Base-by-base conservation (phyloP, 2,888 invertebrate species). In the Polymixis flavicincta region DNA sequence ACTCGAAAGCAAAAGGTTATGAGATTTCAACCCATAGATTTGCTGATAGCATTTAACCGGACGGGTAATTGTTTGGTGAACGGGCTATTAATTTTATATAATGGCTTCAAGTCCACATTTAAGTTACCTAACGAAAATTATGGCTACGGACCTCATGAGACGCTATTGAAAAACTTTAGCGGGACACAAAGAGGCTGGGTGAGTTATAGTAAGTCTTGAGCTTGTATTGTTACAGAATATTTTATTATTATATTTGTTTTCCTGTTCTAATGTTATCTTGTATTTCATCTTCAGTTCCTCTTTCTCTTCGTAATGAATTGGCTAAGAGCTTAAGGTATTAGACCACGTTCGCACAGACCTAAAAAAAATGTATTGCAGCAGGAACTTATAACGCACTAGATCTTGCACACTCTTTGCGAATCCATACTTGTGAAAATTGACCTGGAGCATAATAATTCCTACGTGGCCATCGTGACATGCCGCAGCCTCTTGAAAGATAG, bases 1-100 rank as follows among this genome's bases (percentile, higher is more conserved):
- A 92, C 93, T 94, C 92, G 90, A 92, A 95, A 93, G 93, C 95
- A 95, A 95, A 94, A 95, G 95, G 95, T 96, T 95, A 95, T 91
- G 92, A 95, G 95, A 95, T 95, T 94, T 94, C 92, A 92, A 94
- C 93, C 95, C 93, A 94, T 93, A 95, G 95, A 95, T 95, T 93
- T 89, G 91, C 93, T 93, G 95, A 95, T 96, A 95, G 94, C 94
- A 94, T 95, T 95, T 93, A 95, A 93, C 93, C 90, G 94, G 91
- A 91, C 92, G 91, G 91, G 93, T 95, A 95, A 95, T 96, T 95
- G 95, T 96, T 95, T 94, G 95, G 92, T 91, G 94, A 94, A 92
- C 91, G 89, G 92, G 93, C 94, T 93, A 94, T 95, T 95, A 94
- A 95, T 94, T 95, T 93, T 91, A 90, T 92, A 94, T 95, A 95